phyloP scores from a whole-genome alignment of 2,797 vertebrate species.

The Arctocebus calabarensis region DNA sequence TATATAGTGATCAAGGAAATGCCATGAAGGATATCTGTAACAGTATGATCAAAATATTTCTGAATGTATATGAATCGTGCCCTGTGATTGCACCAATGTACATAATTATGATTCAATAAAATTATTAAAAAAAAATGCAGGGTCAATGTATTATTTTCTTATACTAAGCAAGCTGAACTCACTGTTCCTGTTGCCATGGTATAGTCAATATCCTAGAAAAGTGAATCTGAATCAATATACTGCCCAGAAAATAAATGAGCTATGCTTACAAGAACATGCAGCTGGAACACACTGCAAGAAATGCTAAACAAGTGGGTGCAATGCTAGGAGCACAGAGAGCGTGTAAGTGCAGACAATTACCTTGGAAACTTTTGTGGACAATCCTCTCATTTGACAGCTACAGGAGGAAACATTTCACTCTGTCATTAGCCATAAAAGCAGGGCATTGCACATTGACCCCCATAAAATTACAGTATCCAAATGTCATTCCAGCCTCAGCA shows the following conservation, averaged over 20 bases:
- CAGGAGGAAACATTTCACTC: too few species aligned
- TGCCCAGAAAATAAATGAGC: not conserved
- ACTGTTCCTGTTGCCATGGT: not conserved
- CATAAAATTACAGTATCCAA: fast-evolving
- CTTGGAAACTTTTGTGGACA: fast-evolving
- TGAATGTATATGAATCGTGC: too few species aligned
- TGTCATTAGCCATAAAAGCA: fast-evolving
- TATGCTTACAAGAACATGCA: not conserved
- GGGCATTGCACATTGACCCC: fast-evolving
- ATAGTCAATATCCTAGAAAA: not conserved
- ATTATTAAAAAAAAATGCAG: not conserved
- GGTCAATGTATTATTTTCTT: not conserved
- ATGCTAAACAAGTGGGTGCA: not conserved
- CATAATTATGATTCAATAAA: too few species aligned
- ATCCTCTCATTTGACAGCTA: not conserved
- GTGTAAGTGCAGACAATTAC: fast-evolving
- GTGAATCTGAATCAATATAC: not conserved
- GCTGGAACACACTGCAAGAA: not conserved
- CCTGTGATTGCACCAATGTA: too few species aligned
- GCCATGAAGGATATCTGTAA: too few species aligned
- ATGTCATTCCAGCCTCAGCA: not conserved
- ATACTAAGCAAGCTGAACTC: not conserved
- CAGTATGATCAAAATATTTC: too few species aligned
- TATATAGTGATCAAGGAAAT: too few species aligned
- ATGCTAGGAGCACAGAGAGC: fast-evolving